A percentile compares a stretch with the other conserved stretches of the same genome.
Conservation (phyloP, 2,888 invertebrate species). For the Selenia dentaria region DNA sequence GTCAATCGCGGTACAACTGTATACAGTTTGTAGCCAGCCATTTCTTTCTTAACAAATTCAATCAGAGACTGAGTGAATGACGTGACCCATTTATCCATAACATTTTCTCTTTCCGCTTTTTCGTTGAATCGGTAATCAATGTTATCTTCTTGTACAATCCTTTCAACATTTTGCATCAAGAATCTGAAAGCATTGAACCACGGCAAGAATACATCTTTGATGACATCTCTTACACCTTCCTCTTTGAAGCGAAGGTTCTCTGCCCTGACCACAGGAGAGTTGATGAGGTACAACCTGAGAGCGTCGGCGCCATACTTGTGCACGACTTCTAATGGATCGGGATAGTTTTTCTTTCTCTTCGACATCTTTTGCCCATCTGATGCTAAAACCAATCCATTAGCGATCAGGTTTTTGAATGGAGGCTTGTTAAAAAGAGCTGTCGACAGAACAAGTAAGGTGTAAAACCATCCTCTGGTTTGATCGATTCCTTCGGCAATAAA, state of each 20-base stretch:
- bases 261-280: conserved; percentile 98
- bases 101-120: conserved; percentile 85
- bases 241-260: conserved; percentile 98
- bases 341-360: conserved; percentile 99
- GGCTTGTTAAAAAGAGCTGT: conserved; percentile 98
- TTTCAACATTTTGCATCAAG: conserved; percentile 95
- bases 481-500: conserved; percentile 99
- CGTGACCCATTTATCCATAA: conserved; percentile 99
- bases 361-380: conserved; percentile 99
- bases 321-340: conserved; percentile 96
- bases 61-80: conserved; percentile 98
- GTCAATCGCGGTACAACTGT: conserved; percentile 97
- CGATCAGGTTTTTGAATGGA: conserved; percentile 98
- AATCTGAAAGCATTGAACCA: conserved; percentile 98
- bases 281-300: conserved; percentile 96
- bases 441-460: conserved; percentile 98
- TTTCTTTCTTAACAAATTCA: conserved; percentile 94
- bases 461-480: conserved; percentile 99
- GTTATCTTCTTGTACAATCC: conserved; percentile 89
- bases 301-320: conserved; percentile 98
- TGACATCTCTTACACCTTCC: conserved; percentile 97
- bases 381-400: conserved; percentile 98
- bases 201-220: conserved; percentile 98
- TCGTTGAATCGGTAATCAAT: conserved; percentile 83
- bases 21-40: conserved; percentile 97